Conservation (phyloP, 2,888 invertebrate genomes). For the Ashinkailepas kermadecensis region DNA sequence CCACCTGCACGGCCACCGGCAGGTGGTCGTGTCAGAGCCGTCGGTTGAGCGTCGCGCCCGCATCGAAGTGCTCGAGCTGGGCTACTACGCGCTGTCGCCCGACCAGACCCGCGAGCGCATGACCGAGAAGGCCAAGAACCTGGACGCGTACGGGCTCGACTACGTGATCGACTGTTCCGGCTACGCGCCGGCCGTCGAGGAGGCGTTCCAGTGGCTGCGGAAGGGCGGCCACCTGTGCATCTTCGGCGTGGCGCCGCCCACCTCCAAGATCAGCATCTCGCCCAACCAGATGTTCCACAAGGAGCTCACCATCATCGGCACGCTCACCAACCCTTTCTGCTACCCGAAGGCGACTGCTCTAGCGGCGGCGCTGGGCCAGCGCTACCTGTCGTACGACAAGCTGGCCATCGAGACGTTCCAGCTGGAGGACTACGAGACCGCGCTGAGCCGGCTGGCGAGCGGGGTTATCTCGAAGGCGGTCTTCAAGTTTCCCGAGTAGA, state of each 20-base stretch:
- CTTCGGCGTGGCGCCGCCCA: slow-evolving; percentile 58
- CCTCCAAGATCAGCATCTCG: slow-evolving; percentile 49
- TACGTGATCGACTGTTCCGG: slow-evolving; percentile 66
- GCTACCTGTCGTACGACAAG: slow-evolving; percentile 52
- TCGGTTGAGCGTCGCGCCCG: slow-evolving; percentile 44
- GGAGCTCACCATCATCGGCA: slow-evolving; percentile 56
- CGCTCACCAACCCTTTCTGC: slow-evolving; percentile 59
- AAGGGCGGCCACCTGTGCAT: slow-evolving; percentile 58
- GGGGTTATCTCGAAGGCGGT: slow-evolving; percentile 55
- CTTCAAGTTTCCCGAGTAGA: slow-evolving; percentile 42
- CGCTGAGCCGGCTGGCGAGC: slow-evolving; percentile 49
- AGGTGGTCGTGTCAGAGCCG: slow-evolving; percentile 61
- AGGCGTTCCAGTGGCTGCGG: slow-evolving; percentile 50
- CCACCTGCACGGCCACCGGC: slow-evolving; percentile 60
- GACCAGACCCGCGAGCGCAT: slow-evolving; percentile 17
- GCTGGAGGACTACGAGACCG: slow-evolving; percentile 50
- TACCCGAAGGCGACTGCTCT: slow-evolving; percentile 57
- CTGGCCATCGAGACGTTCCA: slow-evolving; percentile 53
- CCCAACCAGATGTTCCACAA: slow-evolving; percentile 56
- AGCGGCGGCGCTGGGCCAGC: slow-evolving; percentile 55
- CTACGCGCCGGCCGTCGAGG: slow-evolving; percentile 59
- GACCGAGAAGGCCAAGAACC: neutral
- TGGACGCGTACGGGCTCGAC: slow-evolving; percentile 46
- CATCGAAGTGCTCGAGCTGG: slow-evolving; percentile 41
- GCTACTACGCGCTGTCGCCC: slow-evolving; percentile 20